Conservation (phyloP, 2,113 vertebrate genomes). For the Leptosomus discolor region DNA sequence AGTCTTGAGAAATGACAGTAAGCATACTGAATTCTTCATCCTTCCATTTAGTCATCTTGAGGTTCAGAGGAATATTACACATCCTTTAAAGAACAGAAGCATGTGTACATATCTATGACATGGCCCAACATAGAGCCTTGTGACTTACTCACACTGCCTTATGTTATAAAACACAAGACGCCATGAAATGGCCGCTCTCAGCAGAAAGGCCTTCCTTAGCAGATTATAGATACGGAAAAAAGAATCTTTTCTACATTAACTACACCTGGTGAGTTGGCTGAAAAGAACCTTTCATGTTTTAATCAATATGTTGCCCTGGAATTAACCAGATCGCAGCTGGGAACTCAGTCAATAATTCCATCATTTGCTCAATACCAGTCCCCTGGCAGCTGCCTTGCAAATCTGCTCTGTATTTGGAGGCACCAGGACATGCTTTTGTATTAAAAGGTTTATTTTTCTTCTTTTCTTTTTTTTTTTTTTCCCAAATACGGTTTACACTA, state of each 20-base stretch:
- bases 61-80: neutral
- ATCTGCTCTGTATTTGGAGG: neutral
- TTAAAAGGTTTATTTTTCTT: neutral
- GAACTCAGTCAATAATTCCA: neutral
- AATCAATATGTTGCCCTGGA: neutral
- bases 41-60: neutral
- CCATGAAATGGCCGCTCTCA: neutral
- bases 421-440: neutral
- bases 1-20: neutral
- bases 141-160: neutral
- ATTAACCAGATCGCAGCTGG: neutral
- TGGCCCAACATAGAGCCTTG: neutral
- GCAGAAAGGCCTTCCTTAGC: neutral
- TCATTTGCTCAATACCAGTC: neutral
- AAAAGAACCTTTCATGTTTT: neutral
- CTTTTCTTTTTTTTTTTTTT: neutral
- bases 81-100: neutral
- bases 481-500: neutral
- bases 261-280: neutral
- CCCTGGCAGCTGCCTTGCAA: neutral
- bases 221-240: neutral
- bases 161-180: neutral
- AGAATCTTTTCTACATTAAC: neutral
- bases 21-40: neutral
- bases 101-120: neutral